phyloP scores from a whole-genome alignment of 1,140 invertebrate genomes.

The Camponotus pennsylvanicus region DNA sequence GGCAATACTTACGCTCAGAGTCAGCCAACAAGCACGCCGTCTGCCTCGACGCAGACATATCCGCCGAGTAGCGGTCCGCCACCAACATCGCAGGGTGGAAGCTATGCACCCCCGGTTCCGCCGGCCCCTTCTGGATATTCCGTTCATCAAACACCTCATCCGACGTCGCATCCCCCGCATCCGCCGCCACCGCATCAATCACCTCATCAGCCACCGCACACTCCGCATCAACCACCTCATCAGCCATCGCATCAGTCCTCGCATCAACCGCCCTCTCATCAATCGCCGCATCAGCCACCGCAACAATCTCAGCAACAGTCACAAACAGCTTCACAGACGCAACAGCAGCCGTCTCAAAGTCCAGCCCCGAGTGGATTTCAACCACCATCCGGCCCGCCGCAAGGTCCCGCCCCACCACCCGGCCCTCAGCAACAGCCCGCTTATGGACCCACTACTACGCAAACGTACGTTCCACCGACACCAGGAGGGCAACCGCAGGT shows the following conservation, averaged over 20 bases:
- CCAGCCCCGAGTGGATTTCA: constrained; percentile 84
- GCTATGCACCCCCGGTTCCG: constrained; percentile 77
- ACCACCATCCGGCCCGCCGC: constrained; percentile 83
- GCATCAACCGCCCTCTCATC: constrained; percentile 77
- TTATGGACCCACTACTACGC: constrained; percentile 83
- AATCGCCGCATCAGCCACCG: constrained; percentile 75
- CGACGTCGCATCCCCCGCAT: constrained; percentile 71
- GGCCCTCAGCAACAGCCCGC: constrained; percentile 79
- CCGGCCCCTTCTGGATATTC: constrained; percentile 82
- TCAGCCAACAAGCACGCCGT: constrained; percentile 83
- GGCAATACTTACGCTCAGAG: constrained; percentile 84
- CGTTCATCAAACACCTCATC: constrained; percentile 78
- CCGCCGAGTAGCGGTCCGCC: constrained; percentile 82
- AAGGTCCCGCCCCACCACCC: constrained; percentile 80
- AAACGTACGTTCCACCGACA: constrained; percentile 83
- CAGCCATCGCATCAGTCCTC: constrained; percentile 68
- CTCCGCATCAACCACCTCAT: constrained; percentile 71
- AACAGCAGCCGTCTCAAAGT: constrained; percentile 83
- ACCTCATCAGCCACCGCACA: constrained; percentile 74
- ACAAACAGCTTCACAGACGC: constrained; percentile 80
- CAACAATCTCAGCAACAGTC: constrained; percentile 80
- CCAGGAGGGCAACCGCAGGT: constrained; percentile 83
- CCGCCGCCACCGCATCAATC: constrained; percentile 75
- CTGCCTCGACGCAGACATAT: constrained; percentile 85
- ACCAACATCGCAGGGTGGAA: constrained; percentile 80